Percentiles rank a stretch among this genome's conserved stretches.
phyloP scores from a whole-genome alignment of 2,888 invertebrate species.

The Athrips mouffetella region DNA sequence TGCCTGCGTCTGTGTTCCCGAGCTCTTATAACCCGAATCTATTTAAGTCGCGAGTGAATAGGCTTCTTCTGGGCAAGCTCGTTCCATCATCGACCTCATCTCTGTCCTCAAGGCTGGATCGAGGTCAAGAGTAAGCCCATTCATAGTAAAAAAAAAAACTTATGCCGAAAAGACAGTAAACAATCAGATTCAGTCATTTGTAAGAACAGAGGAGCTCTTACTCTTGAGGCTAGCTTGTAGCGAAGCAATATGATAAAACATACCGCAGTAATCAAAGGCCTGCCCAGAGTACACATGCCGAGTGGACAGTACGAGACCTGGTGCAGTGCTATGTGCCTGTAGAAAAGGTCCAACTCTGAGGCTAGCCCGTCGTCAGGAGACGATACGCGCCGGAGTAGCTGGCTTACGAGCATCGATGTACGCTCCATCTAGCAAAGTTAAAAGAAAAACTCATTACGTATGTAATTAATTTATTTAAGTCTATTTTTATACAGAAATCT shows the following conservation, averaged over 20 bases:
- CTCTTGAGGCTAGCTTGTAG: not conserved
- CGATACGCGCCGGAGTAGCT: constrained; percentile 10
- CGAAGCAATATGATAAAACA: not conserved
- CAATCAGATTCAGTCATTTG: not conserved
- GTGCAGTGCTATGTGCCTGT: constrained; percentile 14
- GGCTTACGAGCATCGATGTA: constrained; percentile 9
- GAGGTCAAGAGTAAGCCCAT: too few relatives aligned
- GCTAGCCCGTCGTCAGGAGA: not conserved
- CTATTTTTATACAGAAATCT: not conserved
- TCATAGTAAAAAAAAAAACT: too few relatives aligned
- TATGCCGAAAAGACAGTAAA: too few relatives aligned
- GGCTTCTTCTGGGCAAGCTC: too few relatives aligned
- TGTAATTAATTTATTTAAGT: not conserved
- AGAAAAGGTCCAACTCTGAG: constrained; percentile 10
- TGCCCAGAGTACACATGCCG: constrained; percentile 1
- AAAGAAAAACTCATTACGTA: not conserved
- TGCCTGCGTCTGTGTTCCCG: too few relatives aligned
- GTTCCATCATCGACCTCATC: too few relatives aligned
- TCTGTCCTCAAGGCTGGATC: too few relatives aligned
- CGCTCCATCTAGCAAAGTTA: not conserved
- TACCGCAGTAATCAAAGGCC: constrained; percentile 19
- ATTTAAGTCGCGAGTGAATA: too few relatives aligned
- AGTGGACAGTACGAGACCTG: constrained; percentile 14
- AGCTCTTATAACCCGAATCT: too few relatives aligned
- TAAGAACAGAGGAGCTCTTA: not conserved